These are phyloP conservation scores for Myiopsitta monachus DNA, from an alignment of 2,113 vertebrate species.

Conservation along the genomic window DNA sequence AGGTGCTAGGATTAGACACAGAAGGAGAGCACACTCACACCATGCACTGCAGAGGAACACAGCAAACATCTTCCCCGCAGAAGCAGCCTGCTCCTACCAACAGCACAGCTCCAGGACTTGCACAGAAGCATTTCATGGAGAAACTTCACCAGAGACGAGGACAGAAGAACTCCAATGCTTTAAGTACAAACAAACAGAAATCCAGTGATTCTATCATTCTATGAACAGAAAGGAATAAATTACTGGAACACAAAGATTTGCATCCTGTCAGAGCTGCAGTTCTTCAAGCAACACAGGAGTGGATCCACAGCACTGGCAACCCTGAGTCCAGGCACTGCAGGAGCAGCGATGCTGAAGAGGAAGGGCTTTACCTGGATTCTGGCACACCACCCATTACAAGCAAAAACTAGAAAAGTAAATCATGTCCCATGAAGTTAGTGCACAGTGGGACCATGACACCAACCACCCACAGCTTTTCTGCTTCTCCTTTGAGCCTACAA, in stretches of 20 bases:
- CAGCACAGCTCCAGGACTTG: background rate
- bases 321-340: background rate
- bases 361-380: background rate
- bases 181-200: background rate
- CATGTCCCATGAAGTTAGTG: background rate
- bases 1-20: background rate
- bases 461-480: background rate
- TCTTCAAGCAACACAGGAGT: background rate
- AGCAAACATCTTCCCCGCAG: background rate
- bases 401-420: background rate
- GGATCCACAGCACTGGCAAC: background rate
- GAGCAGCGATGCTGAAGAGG: background rate
- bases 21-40: background rate
- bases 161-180: background rate
- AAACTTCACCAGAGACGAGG: background rate
- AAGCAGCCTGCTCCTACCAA: background rate
- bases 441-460: rapidly evolving
- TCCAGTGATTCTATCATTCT: background rate
- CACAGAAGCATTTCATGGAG: background rate
- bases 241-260: background rate
- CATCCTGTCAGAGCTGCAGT: background rate
- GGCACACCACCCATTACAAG: background rate
- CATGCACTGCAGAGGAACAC: background rate
- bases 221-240: background rate
- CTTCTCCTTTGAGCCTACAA: background rate